Conservation (phyloP, 2,797 vertebrate genomes). For the Orestias chungarensis region DNA sequence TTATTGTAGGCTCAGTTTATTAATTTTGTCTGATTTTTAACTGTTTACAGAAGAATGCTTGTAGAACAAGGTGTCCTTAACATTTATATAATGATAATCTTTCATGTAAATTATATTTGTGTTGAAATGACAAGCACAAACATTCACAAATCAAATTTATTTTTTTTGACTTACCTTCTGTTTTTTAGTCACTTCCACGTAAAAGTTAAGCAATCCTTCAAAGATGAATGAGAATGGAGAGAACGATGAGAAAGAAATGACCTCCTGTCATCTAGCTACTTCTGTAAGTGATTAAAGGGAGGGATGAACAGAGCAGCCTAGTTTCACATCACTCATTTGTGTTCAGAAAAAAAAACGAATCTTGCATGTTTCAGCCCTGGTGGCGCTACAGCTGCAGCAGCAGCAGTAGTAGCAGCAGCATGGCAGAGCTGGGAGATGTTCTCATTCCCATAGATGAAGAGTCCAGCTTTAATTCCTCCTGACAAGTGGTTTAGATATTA, state of each 20-base stretch:
- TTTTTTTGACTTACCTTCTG: constrained; percentile 55
- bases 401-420: constrained; percentile 30
- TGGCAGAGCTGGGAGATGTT: constrained; percentile 45
- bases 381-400: constrained; percentile 28
- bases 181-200: constrained; percentile 13
- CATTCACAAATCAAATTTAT: neutral
- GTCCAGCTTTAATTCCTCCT: constrained; percentile 56
- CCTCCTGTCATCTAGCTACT: constrained; percentile 31
- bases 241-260: constrained; percentile 15
- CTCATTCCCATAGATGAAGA: constrained; percentile 55
- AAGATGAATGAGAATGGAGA: constrained; percentile 2
- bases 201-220: constrained; percentile 14
- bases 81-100: no score
- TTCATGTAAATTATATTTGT: neutral
- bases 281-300: constrained; percentile 16
- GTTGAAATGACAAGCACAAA: neutral
- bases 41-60: neutral
- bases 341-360: constrained; percentile 50
- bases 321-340: constrained; percentile 55
- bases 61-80: neutral
- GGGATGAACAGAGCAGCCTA: constrained; percentile 23
- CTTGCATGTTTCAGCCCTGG: constrained; percentile 41
- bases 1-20: constrained; percentile 33
- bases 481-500: constrained; percentile 55
- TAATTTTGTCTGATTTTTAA: constrained; percentile 19